phyloP scores from a whole-genome alignment of 2,113 vertebrate species.

The Vireo altiloquus region DNA sequence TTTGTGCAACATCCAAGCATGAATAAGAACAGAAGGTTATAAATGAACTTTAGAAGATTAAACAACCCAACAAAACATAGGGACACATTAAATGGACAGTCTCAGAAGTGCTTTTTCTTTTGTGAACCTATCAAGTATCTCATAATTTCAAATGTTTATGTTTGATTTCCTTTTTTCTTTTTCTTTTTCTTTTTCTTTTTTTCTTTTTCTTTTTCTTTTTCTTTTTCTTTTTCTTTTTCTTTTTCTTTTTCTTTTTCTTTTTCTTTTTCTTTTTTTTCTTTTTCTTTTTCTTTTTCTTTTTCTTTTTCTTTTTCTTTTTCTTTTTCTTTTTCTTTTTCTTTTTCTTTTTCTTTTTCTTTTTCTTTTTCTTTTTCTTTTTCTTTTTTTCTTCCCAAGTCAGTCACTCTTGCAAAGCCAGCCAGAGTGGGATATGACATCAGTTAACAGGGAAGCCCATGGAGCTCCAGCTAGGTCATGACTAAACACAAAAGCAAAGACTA shows the following conservation, averaged over 20 bases:
- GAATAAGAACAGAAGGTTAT: not conserved
- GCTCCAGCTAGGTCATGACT: not conserved
- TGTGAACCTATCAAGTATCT: not conserved
- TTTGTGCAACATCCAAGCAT: not conserved
- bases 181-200: too few relatives aligned
- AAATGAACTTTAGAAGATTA: not conserved
- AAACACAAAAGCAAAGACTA: not conserved
- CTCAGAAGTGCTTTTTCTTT: not conserved
- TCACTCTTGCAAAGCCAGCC: not conserved
- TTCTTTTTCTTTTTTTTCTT: accelerated
- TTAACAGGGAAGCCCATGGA: not conserved
- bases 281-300: too few relatives aligned
- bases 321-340: accelerated
- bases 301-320: accelerated
- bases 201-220: accelerated
- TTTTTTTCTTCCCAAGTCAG: not conserved
- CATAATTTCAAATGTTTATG: not conserved
- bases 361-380: accelerated
- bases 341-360: too few relatives aligned
- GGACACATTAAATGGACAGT: not conserved
- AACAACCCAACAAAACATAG: not conserved
- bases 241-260: too few relatives aligned
- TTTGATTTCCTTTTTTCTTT: not conserved
- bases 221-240: too few relatives aligned
- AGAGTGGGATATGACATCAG: not conserved